Evolutionary conservation across 2,888 invertebrate genomes (phyloP).

Genomic region (Zaprionus bogoriensis): DNA sequence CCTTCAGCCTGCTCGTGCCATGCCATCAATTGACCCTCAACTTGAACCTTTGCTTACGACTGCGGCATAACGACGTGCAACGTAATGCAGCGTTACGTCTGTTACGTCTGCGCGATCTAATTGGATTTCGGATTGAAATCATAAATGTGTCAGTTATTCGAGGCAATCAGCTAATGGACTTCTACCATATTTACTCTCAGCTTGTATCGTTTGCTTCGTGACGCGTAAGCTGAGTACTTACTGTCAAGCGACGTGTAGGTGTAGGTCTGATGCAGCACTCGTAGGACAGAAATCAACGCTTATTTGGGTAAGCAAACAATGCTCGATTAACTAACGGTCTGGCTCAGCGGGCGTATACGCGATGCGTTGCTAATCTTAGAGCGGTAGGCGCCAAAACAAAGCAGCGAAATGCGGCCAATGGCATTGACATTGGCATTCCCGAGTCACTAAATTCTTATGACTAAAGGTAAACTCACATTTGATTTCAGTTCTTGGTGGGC

Average conservation of each 20-base stretch:
- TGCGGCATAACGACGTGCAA: slow-evolving; percentile 13
- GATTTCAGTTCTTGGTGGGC: slow-evolving; percentile 50
- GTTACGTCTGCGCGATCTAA: slow-evolving; percentile 51
- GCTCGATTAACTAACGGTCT: too few relatives aligned
- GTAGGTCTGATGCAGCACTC: too few relatives aligned
- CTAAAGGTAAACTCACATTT: slow-evolving; percentile 31
- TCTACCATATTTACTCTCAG: background rate
- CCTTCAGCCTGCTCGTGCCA: slow-evolving; percentile 4
- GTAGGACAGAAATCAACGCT: too few relatives aligned
- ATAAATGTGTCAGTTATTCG: slow-evolving; percentile 14
- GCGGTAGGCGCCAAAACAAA: background rate
- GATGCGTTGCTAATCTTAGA: background rate
- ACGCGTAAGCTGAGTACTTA: background rate
- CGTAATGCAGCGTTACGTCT: background rate
- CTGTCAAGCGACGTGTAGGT: too few relatives aligned
- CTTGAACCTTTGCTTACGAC: slow-evolving; percentile 56
- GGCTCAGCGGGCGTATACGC: too few relatives aligned
- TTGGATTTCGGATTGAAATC: slow-evolving; percentile 43
- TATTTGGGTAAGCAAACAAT: too few relatives aligned
- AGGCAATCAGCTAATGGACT: slow-evolving; percentile 2
- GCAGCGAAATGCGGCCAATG: background rate
- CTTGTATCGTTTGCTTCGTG: background rate
- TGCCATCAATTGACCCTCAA: slow-evolving; percentile 57
- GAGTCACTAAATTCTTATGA: slow-evolving; percentile 10
- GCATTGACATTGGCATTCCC: background rate